Base-by-base conservation (phyloP, 2,888 invertebrate species). In the Lithophane semibrunnea region DNA sequence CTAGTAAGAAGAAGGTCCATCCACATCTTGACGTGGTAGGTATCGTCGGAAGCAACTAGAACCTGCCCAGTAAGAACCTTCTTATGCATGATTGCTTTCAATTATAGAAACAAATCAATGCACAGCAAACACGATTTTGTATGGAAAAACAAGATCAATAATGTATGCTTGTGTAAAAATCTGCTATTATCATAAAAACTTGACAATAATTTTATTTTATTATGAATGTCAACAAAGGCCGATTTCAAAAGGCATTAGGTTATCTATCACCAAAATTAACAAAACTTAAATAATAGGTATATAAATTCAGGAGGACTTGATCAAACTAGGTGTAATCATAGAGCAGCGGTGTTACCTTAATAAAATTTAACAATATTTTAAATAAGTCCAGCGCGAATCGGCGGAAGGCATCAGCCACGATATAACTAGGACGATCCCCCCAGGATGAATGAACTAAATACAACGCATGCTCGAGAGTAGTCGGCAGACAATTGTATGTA, bases 351-450 rank as follows among this genome's bases (percentile, higher is more conserved):
- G 37, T 9, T 44, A 37, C 37, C 37, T 37, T 16, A 16, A 64
- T 64, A 16, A 64, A 64, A 64, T 42, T n/a, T n/a, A 42, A n/a
- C n/a, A n/a, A 56, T 56, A 56, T 56, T 56, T n/a, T n/a, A 70
- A 64, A 37, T 66, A 49, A 47, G 37, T 37, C 16, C 49, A n/a
- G 37, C n/a, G 7, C 1, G 18, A 74, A 29, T 52, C 13, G 8
- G 18, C 4, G 13, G 18, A 29, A 52, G 2, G 3, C 16, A 21
- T 52, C 24, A 16, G 37, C n/a, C n/a, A 71, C 12, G n/a, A 16
- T 54, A 60, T 29, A 60, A 60, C 60, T 24, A 69, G 47, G 18
- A 67, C 9, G 24, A 21, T 47, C n/a, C n/a, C 21, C 56, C 37
- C 16, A 21, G 24, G 12, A 21, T 24, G 21, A 16, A 47, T 56